Evolutionary conservation across 2,113 vertebrate species (phyloP), one percentile per base, ranked within the genome.

Genomic region (Hoplias malabaricus): DNA sequence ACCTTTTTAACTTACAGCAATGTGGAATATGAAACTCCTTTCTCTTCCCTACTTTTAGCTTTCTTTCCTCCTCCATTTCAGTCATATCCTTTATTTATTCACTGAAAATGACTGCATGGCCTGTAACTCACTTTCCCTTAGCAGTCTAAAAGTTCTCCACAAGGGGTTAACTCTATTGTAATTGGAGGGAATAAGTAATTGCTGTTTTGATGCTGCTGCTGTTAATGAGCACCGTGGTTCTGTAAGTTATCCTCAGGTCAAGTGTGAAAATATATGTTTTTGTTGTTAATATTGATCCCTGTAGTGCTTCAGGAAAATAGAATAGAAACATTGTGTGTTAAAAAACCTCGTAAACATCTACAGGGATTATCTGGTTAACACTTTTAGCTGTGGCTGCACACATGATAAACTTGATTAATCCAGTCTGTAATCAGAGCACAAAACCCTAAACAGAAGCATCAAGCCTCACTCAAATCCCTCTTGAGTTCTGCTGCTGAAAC

Each of bases 361-460:
- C 33, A 43, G 14, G 34, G 43, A 31, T 57, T 61, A 67, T 25
- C 11, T 3, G 31, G 19, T n/a, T 19, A 42, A 33, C 29, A 19
- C 61, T 27, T 46, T 5, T 16, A 8, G 25, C 46, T 73, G 29
- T 77, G n/a, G 10, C 48, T 27, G 11, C 33, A 31, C 67, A 12
- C 31, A 34, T 69, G 65, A 59, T 31, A 61, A 34, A 61, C 27
- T 8, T 7, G 57, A 75, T 65, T 62, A 82, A 67, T 59, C 61
- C 29, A 42, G 56, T 43, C 10, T 67, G 21, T 63, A 75, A 71
- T 79, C 66, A 25, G 21, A 75, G 62, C 23, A 34, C 33, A 53
- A 13, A 73, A 34, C 23, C n/a, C 29, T 48, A 16, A 46, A 59
- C 53, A 50, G 75, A 27, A 4, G 29, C 25, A 67, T 53, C 73